phyloP scores from a whole-genome alignment of 2,888 invertebrate genomes.

The Erynnis tages region DNA sequence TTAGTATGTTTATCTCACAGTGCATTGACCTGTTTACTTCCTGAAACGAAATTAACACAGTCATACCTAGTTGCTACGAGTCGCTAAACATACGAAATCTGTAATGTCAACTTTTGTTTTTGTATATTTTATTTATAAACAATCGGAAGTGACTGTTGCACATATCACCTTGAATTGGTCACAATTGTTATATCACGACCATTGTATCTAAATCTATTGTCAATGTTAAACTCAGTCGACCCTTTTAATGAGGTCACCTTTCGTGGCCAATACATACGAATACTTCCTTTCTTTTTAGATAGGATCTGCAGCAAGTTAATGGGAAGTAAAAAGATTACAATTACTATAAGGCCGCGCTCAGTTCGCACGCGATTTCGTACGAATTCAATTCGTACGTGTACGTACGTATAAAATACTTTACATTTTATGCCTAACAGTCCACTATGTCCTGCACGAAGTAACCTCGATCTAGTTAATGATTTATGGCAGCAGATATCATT shows the following conservation, averaged over 20 bases:
- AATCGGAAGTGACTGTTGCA: neutral
- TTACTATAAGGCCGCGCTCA: no score
- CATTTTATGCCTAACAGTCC: slow-evolving; percentile 1
- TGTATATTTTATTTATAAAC: neutral
- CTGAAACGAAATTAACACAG: no score
- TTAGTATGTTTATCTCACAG: no score
- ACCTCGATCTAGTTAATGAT: slow-evolving; percentile 2
- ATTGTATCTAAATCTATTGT: slow-evolving; percentile 11
- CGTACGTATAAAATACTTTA: no score
- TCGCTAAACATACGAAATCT: no score
- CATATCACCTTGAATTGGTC: slow-evolving; percentile 3
- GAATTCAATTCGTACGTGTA: no score
- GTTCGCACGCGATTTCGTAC: no score
- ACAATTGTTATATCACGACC: neutral
- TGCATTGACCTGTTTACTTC: no score
- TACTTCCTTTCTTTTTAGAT: slow-evolving; percentile 15
- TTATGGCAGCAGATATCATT: slow-evolving; percentile 18
- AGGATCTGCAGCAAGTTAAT: neutral
- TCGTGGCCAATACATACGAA: neutral
- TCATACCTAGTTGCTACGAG: no score
- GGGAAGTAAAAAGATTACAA: no score
- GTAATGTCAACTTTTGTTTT: no score
- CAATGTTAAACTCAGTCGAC: slow-evolving; percentile 9
- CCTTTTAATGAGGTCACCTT: slow-evolving; percentile 11
- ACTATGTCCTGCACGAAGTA: neutral